These are phyloP conservation scores for Triplophysa siluroides DNA, from an alignment of 2,113 vertebrate genomes.

Conservation along the genomic window DNA sequence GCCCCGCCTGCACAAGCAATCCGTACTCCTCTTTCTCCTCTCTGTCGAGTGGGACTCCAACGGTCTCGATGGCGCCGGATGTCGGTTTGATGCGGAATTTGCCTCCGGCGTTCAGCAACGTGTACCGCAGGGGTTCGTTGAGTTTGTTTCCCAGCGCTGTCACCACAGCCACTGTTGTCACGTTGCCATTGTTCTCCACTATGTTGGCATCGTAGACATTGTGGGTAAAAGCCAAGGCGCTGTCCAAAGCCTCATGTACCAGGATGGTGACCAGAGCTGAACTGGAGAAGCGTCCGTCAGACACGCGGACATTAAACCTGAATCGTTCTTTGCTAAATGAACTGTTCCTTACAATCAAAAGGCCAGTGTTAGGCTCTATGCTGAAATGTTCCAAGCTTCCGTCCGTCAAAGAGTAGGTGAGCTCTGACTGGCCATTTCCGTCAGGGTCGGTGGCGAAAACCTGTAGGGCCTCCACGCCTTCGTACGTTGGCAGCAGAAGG, in stretches of 20 bases:
- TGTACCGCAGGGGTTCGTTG: conserved; percentile 93
- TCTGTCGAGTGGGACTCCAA: conserved; percentile 88
- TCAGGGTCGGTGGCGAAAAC: conserved; percentile 91
- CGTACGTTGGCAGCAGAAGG: conserved; percentile 88
- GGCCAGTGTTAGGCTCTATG: conserved; percentile 82
- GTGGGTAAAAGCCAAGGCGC: conserved; percentile 89
- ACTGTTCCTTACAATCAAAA: conserved; percentile 87
- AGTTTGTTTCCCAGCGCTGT: conserved; percentile 90
- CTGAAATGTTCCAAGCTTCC: conserved; percentile 83
- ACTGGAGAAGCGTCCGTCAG: conserved; percentile 92
- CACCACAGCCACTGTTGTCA: conserved; percentile 90
- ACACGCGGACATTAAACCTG: conserved; percentile 85
- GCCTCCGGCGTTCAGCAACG: conserved; percentile 89
- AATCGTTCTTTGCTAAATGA: conserved; percentile 91
- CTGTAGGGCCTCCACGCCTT: conserved; percentile 89
- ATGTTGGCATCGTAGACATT: conserved; percentile 87
- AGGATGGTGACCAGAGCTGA: conserved; percentile 84
- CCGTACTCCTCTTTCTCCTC: conserved; percentile 94
- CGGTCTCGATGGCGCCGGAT: conserved; percentile 93
- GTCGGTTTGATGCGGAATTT: conserved; percentile 90
- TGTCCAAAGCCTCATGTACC: conserved; percentile 89
- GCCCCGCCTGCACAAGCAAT: conserved; percentile 90
- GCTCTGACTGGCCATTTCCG: conserved; percentile 81
- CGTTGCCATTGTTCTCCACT: conserved; percentile 86
- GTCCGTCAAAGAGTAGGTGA: conserved; percentile 87